These are phyloP conservation scores for Reticulitermes lucifugus DNA, from an alignment of 2,888 invertebrate species.

Conservation along the genomic window DNA sequence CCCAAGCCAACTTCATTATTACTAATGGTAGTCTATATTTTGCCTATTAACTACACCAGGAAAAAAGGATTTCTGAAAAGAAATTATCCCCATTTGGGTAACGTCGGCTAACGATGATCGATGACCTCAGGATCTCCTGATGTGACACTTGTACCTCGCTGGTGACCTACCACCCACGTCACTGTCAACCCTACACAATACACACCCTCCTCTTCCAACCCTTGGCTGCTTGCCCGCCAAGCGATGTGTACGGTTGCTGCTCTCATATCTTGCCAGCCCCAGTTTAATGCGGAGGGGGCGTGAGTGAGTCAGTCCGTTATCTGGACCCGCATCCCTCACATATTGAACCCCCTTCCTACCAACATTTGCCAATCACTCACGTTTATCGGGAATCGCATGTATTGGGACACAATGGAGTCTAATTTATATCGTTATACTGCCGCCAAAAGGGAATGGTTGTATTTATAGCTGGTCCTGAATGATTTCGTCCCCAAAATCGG, in stretches of 20 bases:
- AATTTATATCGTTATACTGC: conserved; percentile 19
- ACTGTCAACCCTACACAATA: conserved; percentile 19
- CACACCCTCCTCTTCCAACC: conserved; percentile 18
- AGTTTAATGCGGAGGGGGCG: conserved; percentile 38
- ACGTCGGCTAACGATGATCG: conserved; percentile 13
- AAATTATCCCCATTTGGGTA: conserved; percentile 6
- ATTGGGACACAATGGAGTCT: conserved; percentile 25
- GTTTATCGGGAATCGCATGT: conserved; percentile 34
- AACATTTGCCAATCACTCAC: conserved; percentile 40
- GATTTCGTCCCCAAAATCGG: not conserved
- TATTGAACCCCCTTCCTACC: conserved; percentile 8
- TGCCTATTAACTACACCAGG: not conserved
- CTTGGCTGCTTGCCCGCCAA: conserved; percentile 18
- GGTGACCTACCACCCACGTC: conserved; percentile 19
- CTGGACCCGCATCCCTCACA: conserved; percentile 32
- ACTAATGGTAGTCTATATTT: conserved; percentile 13
- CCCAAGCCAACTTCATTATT: conserved; percentile 10
- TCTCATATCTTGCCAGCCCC: conserved; percentile 31
- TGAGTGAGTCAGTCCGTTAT: conserved; percentile 38
- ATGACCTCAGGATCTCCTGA: conserved; percentile 23
- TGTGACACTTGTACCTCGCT: conserved; percentile 13
- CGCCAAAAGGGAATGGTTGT: conserved; percentile 30
- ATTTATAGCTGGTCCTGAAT: conserved; percentile 9
- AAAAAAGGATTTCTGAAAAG: not conserved
- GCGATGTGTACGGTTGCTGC: conserved; percentile 11